Evolutionary conservation across 37 sponge, comb jelly and placozoan genomes (phyloP).

Genomic region (Oopsacas minuta): DNA sequence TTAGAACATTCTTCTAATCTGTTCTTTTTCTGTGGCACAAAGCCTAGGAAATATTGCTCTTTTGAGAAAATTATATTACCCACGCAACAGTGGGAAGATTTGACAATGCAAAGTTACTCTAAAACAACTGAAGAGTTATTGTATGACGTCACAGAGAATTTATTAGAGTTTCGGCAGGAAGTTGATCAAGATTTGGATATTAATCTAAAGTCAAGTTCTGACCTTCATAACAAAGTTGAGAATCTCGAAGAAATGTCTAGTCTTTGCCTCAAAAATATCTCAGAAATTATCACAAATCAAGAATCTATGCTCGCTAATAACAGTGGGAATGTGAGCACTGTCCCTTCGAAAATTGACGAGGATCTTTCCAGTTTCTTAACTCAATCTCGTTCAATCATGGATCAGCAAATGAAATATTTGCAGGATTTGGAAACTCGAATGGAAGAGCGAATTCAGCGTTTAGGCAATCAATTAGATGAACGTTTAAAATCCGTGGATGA

Average conservation of each 20-base stretch:
- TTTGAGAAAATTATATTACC: not conserved
- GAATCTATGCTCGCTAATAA: not conserved
- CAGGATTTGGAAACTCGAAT: not conserved
- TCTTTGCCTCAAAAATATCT: not conserved
- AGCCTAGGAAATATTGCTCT: not conserved
- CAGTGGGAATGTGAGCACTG: not conserved
- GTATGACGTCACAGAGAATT: not conserved
- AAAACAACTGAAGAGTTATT: not conserved
- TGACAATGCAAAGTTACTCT: not conserved
- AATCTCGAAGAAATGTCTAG: conserved; percentile 7
- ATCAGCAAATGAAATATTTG: not conserved
- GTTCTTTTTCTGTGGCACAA: conserved; percentile 1
- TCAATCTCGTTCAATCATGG: not conserved
- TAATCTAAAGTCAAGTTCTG: conserved; percentile 12
- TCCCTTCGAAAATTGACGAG: not conserved
- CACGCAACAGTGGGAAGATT: not conserved
- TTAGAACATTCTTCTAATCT: not conserved
- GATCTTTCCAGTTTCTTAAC: not conserved
- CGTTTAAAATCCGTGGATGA: not conserved
- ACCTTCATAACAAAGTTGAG: not conserved
- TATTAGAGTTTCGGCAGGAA: not conserved
- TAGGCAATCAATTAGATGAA: not conserved
- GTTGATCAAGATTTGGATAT: conserved; percentile 2
- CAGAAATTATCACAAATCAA: not conserved
- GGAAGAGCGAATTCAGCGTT: not conserved